These are phyloP conservation scores for Pelosia muscerda DNA, from an alignment of 2,888 invertebrate genomes.

Conservation along the genomic window DNA sequence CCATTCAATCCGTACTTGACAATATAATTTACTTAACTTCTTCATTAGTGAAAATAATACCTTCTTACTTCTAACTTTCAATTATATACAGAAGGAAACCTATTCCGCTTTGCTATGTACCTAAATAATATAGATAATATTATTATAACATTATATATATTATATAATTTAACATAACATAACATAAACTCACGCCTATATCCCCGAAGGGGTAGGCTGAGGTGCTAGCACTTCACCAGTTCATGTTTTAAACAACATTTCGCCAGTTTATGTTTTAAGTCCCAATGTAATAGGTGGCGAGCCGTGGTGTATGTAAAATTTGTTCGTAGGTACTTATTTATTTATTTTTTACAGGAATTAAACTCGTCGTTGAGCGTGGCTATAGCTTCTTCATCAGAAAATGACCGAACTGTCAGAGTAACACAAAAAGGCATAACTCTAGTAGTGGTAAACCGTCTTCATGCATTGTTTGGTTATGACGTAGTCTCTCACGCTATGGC, in stretches of 20 bases:
- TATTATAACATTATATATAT: no score
- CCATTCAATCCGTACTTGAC: neutral
- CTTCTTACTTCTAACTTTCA: neutral
- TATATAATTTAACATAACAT: no score
- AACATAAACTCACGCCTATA: no score
- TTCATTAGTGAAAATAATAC: neutral
- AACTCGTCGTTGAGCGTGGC: constrained; percentile 74
- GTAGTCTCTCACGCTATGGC: constrained; percentile 84
- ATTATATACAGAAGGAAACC: neutral
- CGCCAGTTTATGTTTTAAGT: no score
- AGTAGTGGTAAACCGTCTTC: constrained; percentile 80
- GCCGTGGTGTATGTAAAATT: no score
- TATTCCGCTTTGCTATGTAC: neutral
- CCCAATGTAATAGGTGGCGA: no score
- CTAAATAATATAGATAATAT: no score
- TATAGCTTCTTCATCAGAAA: constrained; percentile 69
- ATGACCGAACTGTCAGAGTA: constrained; percentile 73
- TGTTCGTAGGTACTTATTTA: no score
- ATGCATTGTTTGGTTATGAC: constrained; percentile 81
- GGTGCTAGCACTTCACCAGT: no score
- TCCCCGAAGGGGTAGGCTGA: no score
- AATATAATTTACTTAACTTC: neutral
- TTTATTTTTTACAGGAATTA: constrained; percentile 69
- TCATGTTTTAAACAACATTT: no score
- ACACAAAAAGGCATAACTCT: constrained; percentile 79